Evolutionary conservation across 1,140 invertebrate genomes (phyloP), one percentile per base, ranked within the genome.

Genomic region (Chionoecetes opilio): DNA sequence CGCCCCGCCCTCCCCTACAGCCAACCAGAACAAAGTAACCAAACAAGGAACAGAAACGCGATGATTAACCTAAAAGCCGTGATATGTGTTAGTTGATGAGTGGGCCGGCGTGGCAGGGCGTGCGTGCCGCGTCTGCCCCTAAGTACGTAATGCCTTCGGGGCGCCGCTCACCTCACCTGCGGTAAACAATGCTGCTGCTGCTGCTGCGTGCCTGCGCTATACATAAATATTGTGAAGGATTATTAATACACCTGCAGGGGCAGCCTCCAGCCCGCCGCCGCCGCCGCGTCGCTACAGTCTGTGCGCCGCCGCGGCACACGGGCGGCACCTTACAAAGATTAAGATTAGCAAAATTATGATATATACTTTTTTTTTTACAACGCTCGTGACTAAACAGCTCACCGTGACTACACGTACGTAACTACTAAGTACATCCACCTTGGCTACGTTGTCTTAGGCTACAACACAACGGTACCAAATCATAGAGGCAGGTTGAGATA

Each of bases 381-480:
- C 90, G 91, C 94, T 85, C 85, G 94, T 95, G 91, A 95, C 92
- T 95, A 93, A 95, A 95, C 92, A 95, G 53, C 93, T 95, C 92
- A 95, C 93, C 86, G 46, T 90, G 63, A 93, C 92, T 93, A 95
- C 87, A 95, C 21, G 82, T 95, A 82, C 38, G 91, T 91, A 93
- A 95, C 91, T 95, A n/a, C n/a, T 75, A 88, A 95, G 92, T 92
- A 93, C 94, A 92, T 95, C 92, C 85, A 95, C 86, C 91, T 87
- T 92, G 31, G 84, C 85, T 95, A 87, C 31, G 32, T 32, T 32
- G 85, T 92, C 63, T 88, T 92, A 92, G 63, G 87, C 94, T 95
- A 93, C 94, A 95, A 95, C 92, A 87, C 93, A 93, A 93, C 90
- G 91, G 90, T 95, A 95, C 94, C 94, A 95, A 95, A 95, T 93